Evolutionary conservation across 2,797 vertebrate species (phyloP), one percentile per base, ranked within the genome.

Genomic region (Nannoperca australis): DNA sequence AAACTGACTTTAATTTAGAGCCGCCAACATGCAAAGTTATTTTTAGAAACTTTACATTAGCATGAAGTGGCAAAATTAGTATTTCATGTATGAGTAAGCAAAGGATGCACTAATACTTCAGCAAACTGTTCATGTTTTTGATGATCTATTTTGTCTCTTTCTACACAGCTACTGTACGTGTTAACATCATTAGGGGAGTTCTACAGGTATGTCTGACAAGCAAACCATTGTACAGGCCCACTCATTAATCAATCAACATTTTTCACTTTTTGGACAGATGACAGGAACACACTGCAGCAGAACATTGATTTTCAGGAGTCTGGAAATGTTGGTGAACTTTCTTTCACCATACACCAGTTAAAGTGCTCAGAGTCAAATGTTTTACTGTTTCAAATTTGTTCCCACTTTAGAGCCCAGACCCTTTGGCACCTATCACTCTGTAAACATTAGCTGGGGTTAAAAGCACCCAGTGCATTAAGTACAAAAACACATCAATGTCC

Each of bases 171-270:
- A 7, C 56, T 60, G 15, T 9, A 42, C 55, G 50, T 58, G 67
- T 61, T 65, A 81, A 84, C 81, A 76, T 78, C 78, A 78, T 84
- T 82, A 81, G 70, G n/a, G 27, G 44, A 71, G 36, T 17, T 76
- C 44, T 47, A n/a, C n/a, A n/a, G n/a, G 64, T 63, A 7, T 63
- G 51, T 6, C 27, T 27, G 59, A 53, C 24, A 53, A 36, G 49
- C 2, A n/a, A 53, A 66, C 47, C 30, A 17, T 40, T 53, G 66
- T 36, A 42, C 72, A 58, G 50, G 32, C 54, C 9, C 32, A 38
- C 60, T 59, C 61, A 55, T 63, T 70, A 70, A 55, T 68, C 22
- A 74, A 12, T 30, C 13, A 65, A 38, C 5, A 34, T 0, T 17
- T 42, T 15, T n/a, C 22, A 36, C 22, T 27, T 59, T 76, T 47